Base-by-base conservation (phyloP, 2,888 invertebrate species). In the Cyaniris semiargus region DNA sequence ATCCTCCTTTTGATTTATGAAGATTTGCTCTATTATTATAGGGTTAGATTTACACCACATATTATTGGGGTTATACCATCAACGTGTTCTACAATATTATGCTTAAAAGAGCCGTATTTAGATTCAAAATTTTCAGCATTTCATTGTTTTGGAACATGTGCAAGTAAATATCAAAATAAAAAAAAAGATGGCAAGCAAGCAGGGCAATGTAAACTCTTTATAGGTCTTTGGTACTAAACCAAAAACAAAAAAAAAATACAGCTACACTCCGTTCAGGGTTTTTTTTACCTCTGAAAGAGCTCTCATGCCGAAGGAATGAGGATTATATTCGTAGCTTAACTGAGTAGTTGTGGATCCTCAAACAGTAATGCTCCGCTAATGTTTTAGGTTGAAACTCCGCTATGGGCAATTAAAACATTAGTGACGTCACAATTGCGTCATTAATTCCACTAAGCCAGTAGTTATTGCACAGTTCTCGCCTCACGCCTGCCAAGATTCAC, bases 401-500 rank as follows among this genome's bases (percentile, higher is more conserved):
- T 44, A 31, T 6, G 23, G 48, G 21, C 74, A 72, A 72, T 79
- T 78, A 76, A 72, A 77, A 76, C 70, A 76, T 76, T 77, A 76
- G 78, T 78, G 78, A 76, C 60, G 76, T 79, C 66, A 70, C 77
- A 78, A 79, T 78, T 80, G 79, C 77, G 75, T 78, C 77, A 78
- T 80, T 79, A 70, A 76, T 80, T 77, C 78, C 72, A 76, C 77
- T 77, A 79, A 79, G 78, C 66, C 78, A n/a, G 48, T 48, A 27
- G 74, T 74, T 74, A 74, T 53, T 23, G 21, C 74, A 71, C n/a
- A 74, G 74, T 74, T 74, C 48, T 66, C 66, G 66, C 74, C 53
- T 74, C 48, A 31, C 66, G 66, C 74, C 53, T 74, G 74, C 53
- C 74, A 74, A 74, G 53, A 86, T 84, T 84, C 83, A 81, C 84